Evolutionary conservation across 2,113 vertebrate species (phyloP), one percentile per base, ranked within the genome.

Genomic region (Otocyon megalotis): DNA sequence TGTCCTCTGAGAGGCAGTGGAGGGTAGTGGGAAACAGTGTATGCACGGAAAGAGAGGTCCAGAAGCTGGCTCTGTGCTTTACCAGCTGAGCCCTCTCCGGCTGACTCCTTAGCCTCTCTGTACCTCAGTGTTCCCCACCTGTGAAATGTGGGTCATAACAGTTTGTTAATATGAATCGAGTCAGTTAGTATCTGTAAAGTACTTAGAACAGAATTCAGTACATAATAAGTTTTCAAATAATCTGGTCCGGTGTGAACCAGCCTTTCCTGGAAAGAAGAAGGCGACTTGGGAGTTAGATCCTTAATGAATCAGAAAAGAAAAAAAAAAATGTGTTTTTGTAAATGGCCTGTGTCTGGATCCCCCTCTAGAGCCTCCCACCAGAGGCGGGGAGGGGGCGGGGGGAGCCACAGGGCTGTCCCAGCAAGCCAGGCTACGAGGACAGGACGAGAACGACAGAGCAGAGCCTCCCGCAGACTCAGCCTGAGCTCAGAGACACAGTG

Each of bases 21-120:
- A 56, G 62, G 37, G 48, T 2, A 1, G 17, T 2, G 69, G 28
- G 37, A n/a, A 77, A 30, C 20, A 35, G 35, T 54, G 24, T 0
- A 0, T 6, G 1, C 2, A 62, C 19, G 53, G 8, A 35, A 26
- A 14, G 26, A 3, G 0, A 43, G 30, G 32, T 60, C n/a, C 50
- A 24, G 48, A 71, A 1, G 10, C 43, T 26, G 13, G 2, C 50
- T 88, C 58, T 28, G 17, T 28, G n/a, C 17, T 28, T 8, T 26
- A 54, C 60, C 3, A 20, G 37, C 50, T 62, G n/a, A 69, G 67
- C 2, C 30, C 32, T 35, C 24, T 81, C 48, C 13, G 28, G 17
- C n/a, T 62, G 30, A 67, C 22, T 13, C 22, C 37, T 32, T 67
- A 3, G 65, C 37, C 2, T 56, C 43, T 88, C 93, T 82, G 32